Base-by-base conservation (phyloP, 1,140 invertebrate species). In the Polypedilum pembai region DNA sequence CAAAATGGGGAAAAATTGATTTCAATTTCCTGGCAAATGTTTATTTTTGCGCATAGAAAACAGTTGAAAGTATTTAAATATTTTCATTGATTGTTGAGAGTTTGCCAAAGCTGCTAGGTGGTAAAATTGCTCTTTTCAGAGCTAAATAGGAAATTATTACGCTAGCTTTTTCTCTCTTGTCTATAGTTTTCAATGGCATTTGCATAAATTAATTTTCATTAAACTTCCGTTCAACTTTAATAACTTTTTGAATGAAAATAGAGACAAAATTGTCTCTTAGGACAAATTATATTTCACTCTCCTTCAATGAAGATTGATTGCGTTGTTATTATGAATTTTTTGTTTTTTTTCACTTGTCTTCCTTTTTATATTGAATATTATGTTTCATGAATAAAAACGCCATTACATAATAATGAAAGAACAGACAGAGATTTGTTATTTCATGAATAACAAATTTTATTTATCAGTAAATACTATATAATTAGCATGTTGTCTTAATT, bases 171-270 rank as follows among this genome's bases (percentile, higher is more conserved):
- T 33, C n/a, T n/a, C n/a, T n/a, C 24, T 33, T 33, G 24, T 33
- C 24, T 33, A 33, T 33, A 33, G 24, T 33, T 56, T 56, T 56
- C 45, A 56, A n/a, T 56, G n/a, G 12, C 45, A 56, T 56, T 56
- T 56, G 45, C 45, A 56, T 56, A 56, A 56, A 56, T 56, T 56
- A 56, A 56, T 56, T 56, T 56, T 56, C 45, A 56, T 56, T 56
- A 56, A 56, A 56, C n/a, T 45, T 56, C n/a, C 45, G 12, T 56
- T n/a, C n/a, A n/a, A n/a, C n/a, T 56, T 56, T 56, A 56, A 15
- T 56, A 15, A 15, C 24, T 33, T 33, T 33, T 33, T 3, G 24
- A 33, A 33, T 33, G 24, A 33, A 33, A 33, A 33, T 33, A 33
- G 24, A 33, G 24, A 33, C 24, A 33, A 33, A 33, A 3, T 33